Conservation (phyloP, 2,888 invertebrate species). For the Heliconius sara region DNA sequence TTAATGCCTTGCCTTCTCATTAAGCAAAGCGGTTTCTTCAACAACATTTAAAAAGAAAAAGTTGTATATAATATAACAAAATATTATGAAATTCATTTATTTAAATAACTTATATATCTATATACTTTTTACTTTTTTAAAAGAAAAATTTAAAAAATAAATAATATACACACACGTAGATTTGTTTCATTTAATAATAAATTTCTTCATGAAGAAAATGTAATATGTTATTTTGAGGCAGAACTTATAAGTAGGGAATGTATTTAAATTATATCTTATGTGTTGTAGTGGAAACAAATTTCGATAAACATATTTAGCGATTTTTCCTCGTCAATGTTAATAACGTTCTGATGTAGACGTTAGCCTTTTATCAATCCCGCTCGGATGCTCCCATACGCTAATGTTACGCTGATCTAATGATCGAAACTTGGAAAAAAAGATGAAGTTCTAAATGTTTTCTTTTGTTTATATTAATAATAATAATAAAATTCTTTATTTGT, state of each 20-base stretch:
- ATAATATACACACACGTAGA: too few species aligned
- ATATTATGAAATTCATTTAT: too few species aligned
- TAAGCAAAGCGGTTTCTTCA: too few species aligned
- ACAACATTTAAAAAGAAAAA: too few species aligned
- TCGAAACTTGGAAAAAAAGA: not conserved
- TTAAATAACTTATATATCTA: too few species aligned
- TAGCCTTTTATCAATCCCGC: constrained; percentile 37
- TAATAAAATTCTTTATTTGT: too few species aligned
- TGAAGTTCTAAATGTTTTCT: not conserved
- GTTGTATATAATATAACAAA: too few species aligned
- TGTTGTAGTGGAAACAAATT: constrained; percentile 57
- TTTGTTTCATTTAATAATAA: not conserved
- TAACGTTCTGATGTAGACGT: constrained; percentile 57
- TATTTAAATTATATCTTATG: constrained; percentile 25
- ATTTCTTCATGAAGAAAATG: too few species aligned
- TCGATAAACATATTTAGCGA: constrained; percentile 60
- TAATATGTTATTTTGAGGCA: too few species aligned
- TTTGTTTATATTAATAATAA: not conserved
- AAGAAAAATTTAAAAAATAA: not conserved
- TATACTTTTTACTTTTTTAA: too few species aligned
- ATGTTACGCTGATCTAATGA: constrained; percentile 38
- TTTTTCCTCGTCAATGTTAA: constrained; percentile 75
- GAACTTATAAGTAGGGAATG: too few species aligned
- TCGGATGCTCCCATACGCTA: constrained; percentile 35
- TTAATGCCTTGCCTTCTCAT: not conserved